phyloP scores from a whole-genome alignment of 2,797 vertebrate species.

The Trachurus trachurus region DNA sequence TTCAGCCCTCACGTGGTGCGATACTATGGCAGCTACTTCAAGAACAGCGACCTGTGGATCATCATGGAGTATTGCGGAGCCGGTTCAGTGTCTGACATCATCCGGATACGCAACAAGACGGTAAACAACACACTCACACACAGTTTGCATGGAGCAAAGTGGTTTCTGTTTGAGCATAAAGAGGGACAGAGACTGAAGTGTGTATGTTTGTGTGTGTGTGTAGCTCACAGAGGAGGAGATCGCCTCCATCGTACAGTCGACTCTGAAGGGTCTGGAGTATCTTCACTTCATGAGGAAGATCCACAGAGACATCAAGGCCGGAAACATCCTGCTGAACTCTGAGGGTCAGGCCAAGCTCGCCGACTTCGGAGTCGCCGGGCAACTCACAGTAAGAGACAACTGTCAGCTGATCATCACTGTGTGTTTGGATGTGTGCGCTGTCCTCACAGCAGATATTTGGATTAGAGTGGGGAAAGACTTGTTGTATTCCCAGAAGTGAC shows the following conservation, averaged over 20 bases:
- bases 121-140: constrained; percentile 72
- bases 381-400: constrained; percentile 90
- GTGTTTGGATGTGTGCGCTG: background rate
- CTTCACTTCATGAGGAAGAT: constrained; percentile 99
- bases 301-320: constrained; percentile 97
- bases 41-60: constrained; percentile 97
- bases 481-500: no score
- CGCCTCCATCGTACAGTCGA: constrained; percentile 92
- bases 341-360: constrained; percentile 97
- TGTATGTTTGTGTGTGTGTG: background rate
- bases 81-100: constrained; percentile 95
- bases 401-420: background rate
- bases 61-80: constrained; percentile 98
- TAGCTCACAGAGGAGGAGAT: constrained; percentile 96
- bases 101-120: constrained; percentile 95
- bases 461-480: background rate
- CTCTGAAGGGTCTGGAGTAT: constrained; percentile 94
- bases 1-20: constrained; percentile 91
- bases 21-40: constrained; percentile 98
- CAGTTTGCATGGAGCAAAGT: background rate
- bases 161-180: background rate
- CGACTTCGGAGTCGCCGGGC: constrained; percentile 97
- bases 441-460: background rate
- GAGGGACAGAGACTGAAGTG: background rate
- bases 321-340: constrained; percentile 94